phyloP scores from a whole-genome alignment of 2,797 vertebrate genomes.

The Pseudomugil tenellus region DNA sequence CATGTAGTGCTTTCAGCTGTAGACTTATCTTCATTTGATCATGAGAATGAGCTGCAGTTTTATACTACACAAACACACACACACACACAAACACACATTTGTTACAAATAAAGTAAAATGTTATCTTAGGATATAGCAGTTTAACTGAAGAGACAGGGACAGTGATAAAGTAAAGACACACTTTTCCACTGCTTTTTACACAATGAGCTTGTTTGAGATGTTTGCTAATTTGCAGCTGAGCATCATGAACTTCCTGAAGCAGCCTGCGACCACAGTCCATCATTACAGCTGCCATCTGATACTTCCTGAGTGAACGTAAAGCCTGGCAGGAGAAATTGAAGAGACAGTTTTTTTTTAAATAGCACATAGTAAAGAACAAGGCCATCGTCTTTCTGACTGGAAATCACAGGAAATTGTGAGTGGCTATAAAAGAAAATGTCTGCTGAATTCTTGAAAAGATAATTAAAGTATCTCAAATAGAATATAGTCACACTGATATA shows the following conservation, averaged over 20 bases:
- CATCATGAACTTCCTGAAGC: constrained; percentile 77
- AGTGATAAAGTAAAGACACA: constrained; percentile 3
- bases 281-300: constrained; percentile 81
- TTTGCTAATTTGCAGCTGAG: constrained; percentile 49
- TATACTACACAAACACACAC: constrained; percentile 26
- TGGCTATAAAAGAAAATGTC: background rate
- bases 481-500: background rate
- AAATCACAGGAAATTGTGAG: background rate
- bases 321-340: constrained; percentile 76
- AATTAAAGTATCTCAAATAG: background rate
- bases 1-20: constrained; percentile 83
- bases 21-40: constrained; percentile 77
- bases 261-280: constrained; percentile 87
- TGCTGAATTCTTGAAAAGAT: background rate
- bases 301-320: constrained; percentile 82
- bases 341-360: too few relatives aligned
- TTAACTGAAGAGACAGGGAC: background rate
- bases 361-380: too few relatives aligned
- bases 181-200: constrained; percentile 55
- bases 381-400: background rate
- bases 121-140: background rate
- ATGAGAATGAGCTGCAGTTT: constrained; percentile 16
- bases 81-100: constrained; percentile 4
- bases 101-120: background rate
- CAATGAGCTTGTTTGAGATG: constrained; percentile 31